Evolutionary conservation across 1,140 invertebrate genomes (phyloP), one percentile per base, ranked within the genome.

Genomic region (Chlorops oryzae): DNA sequence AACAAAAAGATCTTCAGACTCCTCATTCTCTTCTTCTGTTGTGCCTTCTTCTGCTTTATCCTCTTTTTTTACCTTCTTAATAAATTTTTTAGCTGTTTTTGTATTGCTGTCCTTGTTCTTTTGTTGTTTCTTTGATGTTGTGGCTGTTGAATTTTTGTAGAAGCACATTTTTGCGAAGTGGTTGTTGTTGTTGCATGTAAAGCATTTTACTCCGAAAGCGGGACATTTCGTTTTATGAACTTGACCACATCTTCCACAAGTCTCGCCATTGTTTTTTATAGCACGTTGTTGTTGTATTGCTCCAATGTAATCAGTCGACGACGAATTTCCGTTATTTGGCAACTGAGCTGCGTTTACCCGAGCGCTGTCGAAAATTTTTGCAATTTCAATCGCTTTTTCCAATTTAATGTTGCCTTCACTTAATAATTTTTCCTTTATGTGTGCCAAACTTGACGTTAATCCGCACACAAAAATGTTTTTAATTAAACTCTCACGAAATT

Each of bases 91-190:
- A 18, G 27, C 10, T 27, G 15, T 18, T 45, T 17, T 18, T 45
- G 3, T 23, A 20, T 15, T 5, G 3, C 18, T 3, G 20, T 17
- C 3, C 22, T 7, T 45, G 12, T 48, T 4, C 18, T n/a, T 22
- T 7, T 43, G 21, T 20, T 40, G 17, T 40, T 39, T 9, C 4
- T 42, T 42, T 43, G 13, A n/a, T n/a, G n/a, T n/a, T n/a, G n/a
- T n/a, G n/a, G n/a, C n/a, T n/a, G n/a, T n/a, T n/a, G n/a, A n/a
- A n/a, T n/a, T 24, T 4, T 5, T 38, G 21, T 5, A 27, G 3
- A 22, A 47, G 44, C 59, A 59, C 34, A 50, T 42, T 20, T 45
- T 49, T 24, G 57, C 50, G 46, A 58, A 57, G 37, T 59, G 59
- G 44, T 56, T 51, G 6, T 18, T 34, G 43, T 45, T 55, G n/a